A percentile compares a stretch with the other conserved stretches of the same genome.
Conservation (phyloP, 92 coral and sea anemone species). For the Plumapathes pennacea region DNA sequence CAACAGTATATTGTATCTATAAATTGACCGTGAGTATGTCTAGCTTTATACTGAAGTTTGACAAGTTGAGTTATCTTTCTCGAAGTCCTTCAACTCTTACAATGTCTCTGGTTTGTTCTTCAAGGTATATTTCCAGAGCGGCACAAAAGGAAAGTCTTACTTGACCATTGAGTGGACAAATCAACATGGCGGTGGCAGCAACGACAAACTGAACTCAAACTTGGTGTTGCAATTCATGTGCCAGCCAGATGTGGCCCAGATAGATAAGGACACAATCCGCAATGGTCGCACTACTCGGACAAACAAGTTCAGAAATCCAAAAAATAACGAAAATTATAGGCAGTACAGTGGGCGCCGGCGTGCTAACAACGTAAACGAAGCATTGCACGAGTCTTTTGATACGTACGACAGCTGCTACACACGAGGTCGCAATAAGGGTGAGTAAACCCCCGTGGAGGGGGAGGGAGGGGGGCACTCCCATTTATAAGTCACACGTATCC, state of each 20-base stretch:
- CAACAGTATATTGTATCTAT: no score
- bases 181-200: constrained; percentile 46
- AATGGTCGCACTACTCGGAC: constrained; percentile 83
- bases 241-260: constrained; percentile 43
- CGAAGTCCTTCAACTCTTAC: no score
- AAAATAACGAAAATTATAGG: constrained; percentile 32
- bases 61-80: no score
- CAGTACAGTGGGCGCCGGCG: constrained; percentile 51
- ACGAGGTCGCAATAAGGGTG: constrained; percentile 82
- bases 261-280: constrained; percentile 48
- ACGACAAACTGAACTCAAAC: constrained; percentile 36
- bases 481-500: no score
- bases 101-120: no score
- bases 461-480: no score
- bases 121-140: constrained; percentile 78
- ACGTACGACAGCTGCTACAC: constrained; percentile 90
- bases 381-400: constrained; percentile 85
- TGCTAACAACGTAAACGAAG: constrained; percentile 45
- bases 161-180: constrained; percentile 63
- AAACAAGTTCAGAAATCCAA: constrained; percentile 46
- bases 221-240: constrained; percentile 46
- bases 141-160: constrained; percentile 60
- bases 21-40: no score
- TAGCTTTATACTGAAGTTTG: no score
- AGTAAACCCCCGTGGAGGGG: no score